These are phyloP conservation scores for Tuta absoluta DNA, from an alignment of 2,888 invertebrate genomes.

Conservation along the genomic window DNA sequence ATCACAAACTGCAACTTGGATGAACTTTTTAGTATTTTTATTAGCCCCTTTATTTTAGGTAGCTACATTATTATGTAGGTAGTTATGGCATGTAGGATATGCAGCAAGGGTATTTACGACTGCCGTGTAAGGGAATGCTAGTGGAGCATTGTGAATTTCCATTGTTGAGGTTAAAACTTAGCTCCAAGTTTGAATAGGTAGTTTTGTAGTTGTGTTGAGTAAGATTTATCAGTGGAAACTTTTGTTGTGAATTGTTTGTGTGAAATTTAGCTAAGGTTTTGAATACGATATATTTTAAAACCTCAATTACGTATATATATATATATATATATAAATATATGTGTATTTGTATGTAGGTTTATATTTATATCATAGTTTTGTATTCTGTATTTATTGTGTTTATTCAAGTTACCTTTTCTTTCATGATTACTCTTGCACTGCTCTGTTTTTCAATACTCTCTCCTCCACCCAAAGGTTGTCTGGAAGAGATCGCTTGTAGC, in stretches of 20 bases:
- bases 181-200: neutral
- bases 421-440: no score
- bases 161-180: constrained; percentile 7
- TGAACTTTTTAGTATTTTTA: neutral
- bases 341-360: no score
- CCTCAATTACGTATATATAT: no score
- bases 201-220: neutral
- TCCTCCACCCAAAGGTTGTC: no score
- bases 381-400: no score
- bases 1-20: no score
- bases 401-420: no score
- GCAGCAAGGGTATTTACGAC: constrained; percentile 57
- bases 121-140: constrained; percentile 42
- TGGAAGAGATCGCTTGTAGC: no score
- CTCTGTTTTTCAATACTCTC: no score
- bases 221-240: constrained; percentile 8
- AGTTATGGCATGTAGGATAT: neutral
- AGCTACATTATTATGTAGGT: neutral
- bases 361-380: no score
- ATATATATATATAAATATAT: no score
- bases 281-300: neutral
- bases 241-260: neutral
- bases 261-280: neutral
- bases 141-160: constrained; percentile 2
- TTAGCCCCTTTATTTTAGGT: neutral